Evolutionary conservation across 2,888 invertebrate species (phyloP).

Genomic region (Diarsia dahlii): DNA sequence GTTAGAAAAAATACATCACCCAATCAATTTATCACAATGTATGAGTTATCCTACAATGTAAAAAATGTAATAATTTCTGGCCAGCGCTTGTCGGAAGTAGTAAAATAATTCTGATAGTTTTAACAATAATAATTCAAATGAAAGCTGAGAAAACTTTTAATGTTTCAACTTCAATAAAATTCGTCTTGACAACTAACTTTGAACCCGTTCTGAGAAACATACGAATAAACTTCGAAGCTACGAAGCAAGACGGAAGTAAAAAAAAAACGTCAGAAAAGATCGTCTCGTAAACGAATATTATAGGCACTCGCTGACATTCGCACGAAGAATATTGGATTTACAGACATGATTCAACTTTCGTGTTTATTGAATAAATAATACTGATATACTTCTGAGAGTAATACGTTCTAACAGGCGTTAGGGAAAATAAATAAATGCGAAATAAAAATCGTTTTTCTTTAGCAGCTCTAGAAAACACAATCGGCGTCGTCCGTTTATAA

Average conservation of each 20-base stretch:
- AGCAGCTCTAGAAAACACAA: background rate
- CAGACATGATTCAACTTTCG: slow-evolving; percentile 56
- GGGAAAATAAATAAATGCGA: slow-evolving; percentile 1
- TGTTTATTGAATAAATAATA: slow-evolving; percentile 67
- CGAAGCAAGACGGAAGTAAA: slow-evolving; percentile 19
- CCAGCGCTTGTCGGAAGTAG: background rate
- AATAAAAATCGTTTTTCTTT: slow-evolving; percentile 3
- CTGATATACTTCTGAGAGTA: slow-evolving; percentile 46
- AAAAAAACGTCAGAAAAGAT: slow-evolving; percentile 55
- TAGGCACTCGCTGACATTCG: slow-evolving; percentile 63
- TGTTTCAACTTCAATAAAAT: background rate
- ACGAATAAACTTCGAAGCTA: slow-evolving; percentile 7
- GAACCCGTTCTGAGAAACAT: background rate
- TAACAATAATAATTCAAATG: background rate
- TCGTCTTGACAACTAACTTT: background rate
- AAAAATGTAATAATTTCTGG: too few relatives aligned
- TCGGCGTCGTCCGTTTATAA: background rate
- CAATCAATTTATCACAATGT: too few relatives aligned
- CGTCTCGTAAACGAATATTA: slow-evolving; percentile 62
- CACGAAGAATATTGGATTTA: slow-evolving; percentile 67
- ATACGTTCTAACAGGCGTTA: slow-evolving; percentile 33
- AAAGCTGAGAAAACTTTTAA: background rate
- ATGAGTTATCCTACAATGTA: too few relatives aligned
- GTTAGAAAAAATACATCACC: too few relatives aligned
- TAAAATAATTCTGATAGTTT: background rate